Conservation (phyloP, 2,888 invertebrate genomes). For the Eilema depressum region DNA sequence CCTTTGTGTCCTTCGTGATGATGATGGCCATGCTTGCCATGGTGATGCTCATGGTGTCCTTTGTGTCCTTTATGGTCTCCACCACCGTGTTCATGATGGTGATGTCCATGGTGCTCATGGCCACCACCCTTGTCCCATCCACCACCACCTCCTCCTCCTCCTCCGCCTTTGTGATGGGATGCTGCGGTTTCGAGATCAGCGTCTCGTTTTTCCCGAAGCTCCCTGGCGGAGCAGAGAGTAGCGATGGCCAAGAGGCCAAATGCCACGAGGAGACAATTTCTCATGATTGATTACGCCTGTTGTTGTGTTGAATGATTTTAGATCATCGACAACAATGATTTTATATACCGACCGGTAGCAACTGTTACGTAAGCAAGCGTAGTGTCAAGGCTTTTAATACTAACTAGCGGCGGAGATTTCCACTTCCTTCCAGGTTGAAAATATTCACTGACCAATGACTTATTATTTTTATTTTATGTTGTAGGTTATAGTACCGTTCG, state of each 20-base stretch:
- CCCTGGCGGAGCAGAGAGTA: slow-evolving; percentile 80
- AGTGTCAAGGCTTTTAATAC: slow-evolving; percentile 72
- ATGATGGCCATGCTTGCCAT: slow-evolving; percentile 90
- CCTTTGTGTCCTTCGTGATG: slow-evolving; percentile 89
- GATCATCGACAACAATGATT: slow-evolving; percentile 65
- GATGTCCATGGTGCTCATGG: slow-evolving; percentile 88
- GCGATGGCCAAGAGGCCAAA: slow-evolving; percentile 82
- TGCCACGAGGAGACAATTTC: slow-evolving; percentile 68
- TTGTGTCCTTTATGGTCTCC: slow-evolving; percentile 90
- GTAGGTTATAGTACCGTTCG: not conserved
- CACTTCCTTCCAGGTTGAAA: slow-evolving; percentile 63
- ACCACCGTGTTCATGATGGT: slow-evolving; percentile 88
- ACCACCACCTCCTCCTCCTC: slow-evolving; percentile 41
- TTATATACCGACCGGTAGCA: slow-evolving; percentile 73
- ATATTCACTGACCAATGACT: slow-evolving; percentile 15
- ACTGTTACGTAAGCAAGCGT: slow-evolving; percentile 71
- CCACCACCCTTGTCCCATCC: slow-evolving; percentile 86
- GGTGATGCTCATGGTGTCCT: slow-evolving; percentile 88
- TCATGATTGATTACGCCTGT: slow-evolving; percentile 71
- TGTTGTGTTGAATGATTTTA: slow-evolving; percentile 75
- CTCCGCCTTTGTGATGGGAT: slow-evolving; percentile 41
- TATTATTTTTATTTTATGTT: too few relatives aligned
- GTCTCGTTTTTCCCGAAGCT: slow-evolving; percentile 79
- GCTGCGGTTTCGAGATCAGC: slow-evolving; percentile 86
- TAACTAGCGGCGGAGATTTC: slow-evolving; percentile 62